Evolutionary conservation across 2,797 vertebrate genomes (phyloP).

Genomic region (Hapalemur alaotrensis): DNA sequence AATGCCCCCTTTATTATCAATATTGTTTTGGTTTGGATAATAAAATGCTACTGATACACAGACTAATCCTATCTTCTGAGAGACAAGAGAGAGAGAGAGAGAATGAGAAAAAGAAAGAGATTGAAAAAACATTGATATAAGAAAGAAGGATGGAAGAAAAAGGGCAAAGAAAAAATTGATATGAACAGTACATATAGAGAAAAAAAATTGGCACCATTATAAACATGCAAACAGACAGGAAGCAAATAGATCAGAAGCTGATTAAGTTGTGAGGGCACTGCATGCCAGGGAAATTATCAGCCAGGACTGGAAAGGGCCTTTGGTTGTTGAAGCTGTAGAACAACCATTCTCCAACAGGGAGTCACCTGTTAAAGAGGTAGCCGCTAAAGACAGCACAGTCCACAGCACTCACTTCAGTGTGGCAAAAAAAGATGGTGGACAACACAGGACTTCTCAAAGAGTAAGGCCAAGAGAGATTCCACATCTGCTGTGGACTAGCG

Average conservation of each 20-base stretch:
- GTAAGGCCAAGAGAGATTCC: not conserved
- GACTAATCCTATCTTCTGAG: not conserved
- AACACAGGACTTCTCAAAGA: not conserved
- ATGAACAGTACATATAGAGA: not conserved
- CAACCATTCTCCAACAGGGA: not conserved
- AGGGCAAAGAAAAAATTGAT: not conserved
- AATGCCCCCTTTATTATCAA: not conserved
- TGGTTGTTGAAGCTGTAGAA: not conserved
- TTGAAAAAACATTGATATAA: not conserved
- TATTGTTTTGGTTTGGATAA: not conserved
- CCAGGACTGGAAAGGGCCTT: no score
- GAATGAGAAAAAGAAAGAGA: not conserved
- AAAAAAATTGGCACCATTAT: not conserved
- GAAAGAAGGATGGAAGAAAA: not conserved
- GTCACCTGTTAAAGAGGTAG: not conserved
- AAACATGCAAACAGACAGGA: not conserved
- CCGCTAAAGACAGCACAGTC: not conserved
- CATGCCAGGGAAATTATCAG: not conserved
- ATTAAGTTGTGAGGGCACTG: not conserved
- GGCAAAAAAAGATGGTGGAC: not conserved
- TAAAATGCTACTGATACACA: not conserved
- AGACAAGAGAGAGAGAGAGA: not conserved
- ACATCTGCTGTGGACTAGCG: no score
- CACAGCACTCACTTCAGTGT: not conserved
- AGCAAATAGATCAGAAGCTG: not conserved